Conservation (phyloP, 53 echinoderm and acorn worm species). For the Crossaster papposus region DNA sequence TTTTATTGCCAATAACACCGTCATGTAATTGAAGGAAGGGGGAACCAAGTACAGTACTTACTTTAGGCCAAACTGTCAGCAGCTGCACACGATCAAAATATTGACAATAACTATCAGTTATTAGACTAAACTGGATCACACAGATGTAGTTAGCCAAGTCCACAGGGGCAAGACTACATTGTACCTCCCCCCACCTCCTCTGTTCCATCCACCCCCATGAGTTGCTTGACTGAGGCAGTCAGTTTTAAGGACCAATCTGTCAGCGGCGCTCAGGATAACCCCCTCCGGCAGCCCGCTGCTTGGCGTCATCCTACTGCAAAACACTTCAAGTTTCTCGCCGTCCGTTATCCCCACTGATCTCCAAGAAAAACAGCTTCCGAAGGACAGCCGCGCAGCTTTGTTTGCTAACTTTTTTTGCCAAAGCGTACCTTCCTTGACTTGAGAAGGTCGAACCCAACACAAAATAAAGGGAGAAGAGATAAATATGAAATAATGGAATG, state of each 20-base stretch:
- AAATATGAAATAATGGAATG: background rate
- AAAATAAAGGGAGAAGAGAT: background rate
- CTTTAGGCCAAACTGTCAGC: no score
- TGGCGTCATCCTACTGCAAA: conserved; percentile 5
- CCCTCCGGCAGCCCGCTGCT: background rate
- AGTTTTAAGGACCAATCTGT: background rate
- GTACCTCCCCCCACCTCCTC: background rate
- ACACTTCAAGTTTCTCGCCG: background rate
- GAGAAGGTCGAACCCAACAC: background rate
- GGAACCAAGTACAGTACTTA: no score
- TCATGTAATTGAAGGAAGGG: no score
- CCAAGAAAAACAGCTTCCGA: conserved; percentile 4
- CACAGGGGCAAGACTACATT: background rate
- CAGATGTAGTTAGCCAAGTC: background rate
- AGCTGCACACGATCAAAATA: no score
- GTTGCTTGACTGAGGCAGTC: background rate
- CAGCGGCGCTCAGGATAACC: background rate
- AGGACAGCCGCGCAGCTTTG: background rate
- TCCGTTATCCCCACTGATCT: conserved; percentile 11
- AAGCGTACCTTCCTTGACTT: background rate
- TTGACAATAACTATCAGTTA: no score
- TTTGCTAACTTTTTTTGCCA: background rate
- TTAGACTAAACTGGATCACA: no score
- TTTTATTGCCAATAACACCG: no score
- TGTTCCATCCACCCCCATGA: background rate